These are phyloP conservation scores for Mythimna ferrago DNA, from an alignment of 2,888 invertebrate species.

Conservation along the genomic window DNA sequence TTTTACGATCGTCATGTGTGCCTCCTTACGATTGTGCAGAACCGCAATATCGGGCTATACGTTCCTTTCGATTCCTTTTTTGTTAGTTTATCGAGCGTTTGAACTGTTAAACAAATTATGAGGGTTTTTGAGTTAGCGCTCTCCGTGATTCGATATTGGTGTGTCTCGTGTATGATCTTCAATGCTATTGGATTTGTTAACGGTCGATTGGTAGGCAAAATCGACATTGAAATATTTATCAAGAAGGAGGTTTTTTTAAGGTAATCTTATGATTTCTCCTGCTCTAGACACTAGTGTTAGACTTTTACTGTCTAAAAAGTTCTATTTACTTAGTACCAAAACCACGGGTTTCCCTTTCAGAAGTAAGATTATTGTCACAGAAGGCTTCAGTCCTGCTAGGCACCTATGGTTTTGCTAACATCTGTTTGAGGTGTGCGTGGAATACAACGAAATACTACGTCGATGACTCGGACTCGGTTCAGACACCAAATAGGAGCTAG, in stretches of 20 bases:
- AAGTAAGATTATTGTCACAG: too few species aligned
- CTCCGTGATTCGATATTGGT: slow-evolving; percentile 12
- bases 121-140: slow-evolving; percentile 43
- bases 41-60: slow-evolving; percentile 84
- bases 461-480: too few species aligned
- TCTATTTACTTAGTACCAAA: too few species aligned
- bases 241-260: too few species aligned
- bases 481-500: neutral
- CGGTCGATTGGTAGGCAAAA: neutral
- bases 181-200: slow-evolving; percentile 10
- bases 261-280: too few species aligned
- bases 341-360: too few species aligned
- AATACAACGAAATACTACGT: too few species aligned
- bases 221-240: neutral
- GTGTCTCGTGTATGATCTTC: neutral
- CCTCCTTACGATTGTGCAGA: slow-evolving; percentile 82
- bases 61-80: slow-evolving; percentile 75
- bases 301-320: too few species aligned
- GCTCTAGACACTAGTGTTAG: too few species aligned
- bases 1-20: slow-evolving; percentile 88
- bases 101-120: slow-evolving; percentile 67
- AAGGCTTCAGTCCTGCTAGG: too few species aligned
- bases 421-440: too few species aligned
- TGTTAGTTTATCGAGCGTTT: slow-evolving; percentile 75
- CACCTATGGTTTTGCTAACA: too few species aligned